Evolutionary conservation across 2,113 vertebrate genomes (phyloP).

Genomic region (Marmota flaviventris): DNA sequence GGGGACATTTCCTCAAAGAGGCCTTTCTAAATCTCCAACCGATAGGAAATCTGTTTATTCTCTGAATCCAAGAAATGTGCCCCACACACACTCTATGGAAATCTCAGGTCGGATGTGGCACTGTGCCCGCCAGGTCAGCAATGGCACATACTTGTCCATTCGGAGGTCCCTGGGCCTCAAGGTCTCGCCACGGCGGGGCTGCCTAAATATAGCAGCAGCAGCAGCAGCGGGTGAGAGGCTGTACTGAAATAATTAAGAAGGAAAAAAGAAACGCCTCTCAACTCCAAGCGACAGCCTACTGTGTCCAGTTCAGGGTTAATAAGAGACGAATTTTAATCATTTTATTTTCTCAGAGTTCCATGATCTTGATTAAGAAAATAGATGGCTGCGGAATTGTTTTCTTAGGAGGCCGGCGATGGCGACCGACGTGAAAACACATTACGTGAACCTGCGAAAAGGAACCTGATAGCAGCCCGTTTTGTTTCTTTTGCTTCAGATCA

Average conservation of each 20-base stretch:
- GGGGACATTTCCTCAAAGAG: background rate
- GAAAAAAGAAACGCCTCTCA: background rate
- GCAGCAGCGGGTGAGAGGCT: rapidly evolving
- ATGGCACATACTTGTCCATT: background rate
- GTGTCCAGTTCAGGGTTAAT: background rate
- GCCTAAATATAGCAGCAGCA: background rate
- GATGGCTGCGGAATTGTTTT: background rate
- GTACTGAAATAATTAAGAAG: slow-evolving; percentile 21
- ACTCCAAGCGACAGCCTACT: rapidly evolving
- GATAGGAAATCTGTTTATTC: slow-evolving; percentile 1
- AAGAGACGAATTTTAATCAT: background rate
- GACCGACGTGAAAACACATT: background rate
- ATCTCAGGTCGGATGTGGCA: background rate
- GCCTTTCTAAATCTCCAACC: background rate
- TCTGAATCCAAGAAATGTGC: background rate
- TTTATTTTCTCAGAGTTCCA: background rate
- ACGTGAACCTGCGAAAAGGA: rapidly evolving
- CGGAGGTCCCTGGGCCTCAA: background rate
- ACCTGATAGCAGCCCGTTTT: slow-evolving; percentile 12
- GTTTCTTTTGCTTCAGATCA: slow-evolving; percentile 90
- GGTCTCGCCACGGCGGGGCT: background rate
- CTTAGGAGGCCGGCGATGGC: rapidly evolving
- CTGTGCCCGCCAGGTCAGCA: background rate
- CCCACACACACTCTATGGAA: background rate
- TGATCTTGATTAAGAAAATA: slow-evolving; percentile 17